Conservation (phyloP, 2,888 invertebrate species). For the Apodemia hepburni region DNA sequence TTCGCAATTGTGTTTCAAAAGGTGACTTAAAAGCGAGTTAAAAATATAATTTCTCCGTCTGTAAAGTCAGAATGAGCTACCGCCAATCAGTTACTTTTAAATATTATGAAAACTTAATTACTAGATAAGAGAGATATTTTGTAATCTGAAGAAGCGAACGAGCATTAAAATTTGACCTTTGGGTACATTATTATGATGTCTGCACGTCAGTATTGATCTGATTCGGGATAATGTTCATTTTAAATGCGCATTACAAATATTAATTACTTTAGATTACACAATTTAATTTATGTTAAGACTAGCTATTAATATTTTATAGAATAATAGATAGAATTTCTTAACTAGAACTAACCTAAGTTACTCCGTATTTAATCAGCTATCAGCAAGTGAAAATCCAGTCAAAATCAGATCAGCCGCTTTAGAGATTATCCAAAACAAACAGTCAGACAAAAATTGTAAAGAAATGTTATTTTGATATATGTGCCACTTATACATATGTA, state of each 20-base stretch:
- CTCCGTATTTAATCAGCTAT: too few species aligned
- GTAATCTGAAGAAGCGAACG: background rate
- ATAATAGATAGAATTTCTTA: too few species aligned
- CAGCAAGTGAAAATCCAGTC: too few species aligned
- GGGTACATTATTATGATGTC: constrained; percentile 9
- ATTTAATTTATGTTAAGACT: background rate
- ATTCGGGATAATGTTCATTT: background rate
- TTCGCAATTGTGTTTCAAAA: too few species aligned
- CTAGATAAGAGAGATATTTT: background rate
- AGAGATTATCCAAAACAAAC: too few species aligned
- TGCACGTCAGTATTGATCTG: constrained; percentile 2
- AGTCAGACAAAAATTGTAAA: too few species aligned
- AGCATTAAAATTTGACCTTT: constrained; percentile 3
- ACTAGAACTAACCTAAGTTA: too few species aligned
- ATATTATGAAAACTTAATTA: constrained; percentile 15
- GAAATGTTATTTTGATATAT: too few species aligned
- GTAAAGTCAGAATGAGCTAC: background rate
- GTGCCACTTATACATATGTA: too few species aligned
- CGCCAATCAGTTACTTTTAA: background rate
- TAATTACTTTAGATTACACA: background rate
- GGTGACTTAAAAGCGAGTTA: too few species aligned
- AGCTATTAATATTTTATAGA: too few species aligned
- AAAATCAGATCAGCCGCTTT: too few species aligned
- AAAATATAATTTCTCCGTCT: background rate
- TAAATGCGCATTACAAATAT: background rate